A percentile compares a stretch with the other conserved stretches of the same genome.
phyloP scores from a whole-genome alignment of 2,113 vertebrate species.

The Lichenostomus cassidix region DNA sequence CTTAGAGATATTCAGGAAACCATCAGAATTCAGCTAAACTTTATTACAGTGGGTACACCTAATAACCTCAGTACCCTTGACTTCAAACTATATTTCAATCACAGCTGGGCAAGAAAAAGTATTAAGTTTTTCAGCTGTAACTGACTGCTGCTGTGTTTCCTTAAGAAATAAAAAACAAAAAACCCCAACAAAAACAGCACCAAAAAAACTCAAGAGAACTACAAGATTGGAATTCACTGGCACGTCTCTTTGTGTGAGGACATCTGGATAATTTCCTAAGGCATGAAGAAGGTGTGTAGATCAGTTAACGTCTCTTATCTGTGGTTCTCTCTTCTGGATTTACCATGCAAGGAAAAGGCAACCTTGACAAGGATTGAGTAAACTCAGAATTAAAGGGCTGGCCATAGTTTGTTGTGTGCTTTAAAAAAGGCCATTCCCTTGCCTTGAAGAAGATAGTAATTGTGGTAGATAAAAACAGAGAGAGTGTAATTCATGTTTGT shows the following conservation, averaged over 20 bases:
- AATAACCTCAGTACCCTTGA: neutral
- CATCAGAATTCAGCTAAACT: neutral
- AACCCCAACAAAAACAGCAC: neutral
- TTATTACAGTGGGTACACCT: neutral
- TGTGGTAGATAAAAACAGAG: neutral
- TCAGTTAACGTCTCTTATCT: neutral
- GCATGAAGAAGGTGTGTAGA: neutral
- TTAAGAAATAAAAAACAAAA: neutral
- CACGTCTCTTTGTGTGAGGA: neutral
- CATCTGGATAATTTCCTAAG: neutral
- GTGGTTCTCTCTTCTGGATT: neutral
- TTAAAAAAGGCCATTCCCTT: neutral
- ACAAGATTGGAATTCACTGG: neutral
- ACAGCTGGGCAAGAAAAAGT: neutral
- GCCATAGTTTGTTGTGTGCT: neutral
- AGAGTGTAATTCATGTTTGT: neutral
- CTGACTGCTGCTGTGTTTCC: neutral
- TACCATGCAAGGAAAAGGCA: neutral
- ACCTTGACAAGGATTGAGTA: neutral
- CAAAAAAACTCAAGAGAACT: neutral
- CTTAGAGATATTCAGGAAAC: neutral
- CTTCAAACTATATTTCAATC: neutral
- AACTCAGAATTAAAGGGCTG: neutral
- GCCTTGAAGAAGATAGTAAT: neutral
- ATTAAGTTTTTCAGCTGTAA: neutral